These are phyloP conservation scores for Proisotoma minuta DNA, from an alignment of 2,888 invertebrate species.

Conservation along the genomic window DNA sequence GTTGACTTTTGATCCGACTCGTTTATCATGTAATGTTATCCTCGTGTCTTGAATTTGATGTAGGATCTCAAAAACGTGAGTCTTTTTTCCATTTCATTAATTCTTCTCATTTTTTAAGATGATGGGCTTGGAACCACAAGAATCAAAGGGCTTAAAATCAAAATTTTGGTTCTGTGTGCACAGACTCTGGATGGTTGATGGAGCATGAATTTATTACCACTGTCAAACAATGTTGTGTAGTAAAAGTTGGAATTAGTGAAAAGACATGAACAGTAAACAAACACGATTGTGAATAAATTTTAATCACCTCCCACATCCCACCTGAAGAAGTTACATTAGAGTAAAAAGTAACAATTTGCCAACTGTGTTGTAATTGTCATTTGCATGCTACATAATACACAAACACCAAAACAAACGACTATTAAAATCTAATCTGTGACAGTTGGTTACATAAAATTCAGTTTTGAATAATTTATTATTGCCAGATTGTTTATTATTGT, in stretches of 20 bases:
- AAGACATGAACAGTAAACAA: conserved; percentile 1
- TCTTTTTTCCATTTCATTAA: background rate
- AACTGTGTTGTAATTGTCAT: too few species aligned
- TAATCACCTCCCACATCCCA: background rate
- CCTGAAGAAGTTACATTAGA: background rate
- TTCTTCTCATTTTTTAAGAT: background rate
- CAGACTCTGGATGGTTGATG: background rate
- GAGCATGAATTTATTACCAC: conserved; percentile 1
- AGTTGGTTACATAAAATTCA: too few species aligned
- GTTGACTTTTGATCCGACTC: conserved; percentile 14
- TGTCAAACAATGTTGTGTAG: conserved; percentile 2
- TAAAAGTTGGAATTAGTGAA: conserved; percentile 5
- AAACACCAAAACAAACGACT: too few species aligned
- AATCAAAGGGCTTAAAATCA: background rate
- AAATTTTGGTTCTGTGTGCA: background rate
- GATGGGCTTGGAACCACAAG: background rate
- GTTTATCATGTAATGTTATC: conserved; percentile 17
- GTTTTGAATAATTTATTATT: too few species aligned
- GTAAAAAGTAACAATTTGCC: too few species aligned
- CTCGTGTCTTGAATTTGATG: conserved; percentile 9
- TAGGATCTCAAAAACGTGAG: conserved; percentile 9
- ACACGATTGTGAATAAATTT: conserved; percentile 1
- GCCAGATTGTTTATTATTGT: too few species aligned
- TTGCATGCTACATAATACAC: too few species aligned
- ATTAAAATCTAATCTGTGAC: too few species aligned